These are phyloP conservation scores for Pampus argenteus DNA, from an alignment of 2,797 vertebrate species.

Conservation along the genomic window DNA sequence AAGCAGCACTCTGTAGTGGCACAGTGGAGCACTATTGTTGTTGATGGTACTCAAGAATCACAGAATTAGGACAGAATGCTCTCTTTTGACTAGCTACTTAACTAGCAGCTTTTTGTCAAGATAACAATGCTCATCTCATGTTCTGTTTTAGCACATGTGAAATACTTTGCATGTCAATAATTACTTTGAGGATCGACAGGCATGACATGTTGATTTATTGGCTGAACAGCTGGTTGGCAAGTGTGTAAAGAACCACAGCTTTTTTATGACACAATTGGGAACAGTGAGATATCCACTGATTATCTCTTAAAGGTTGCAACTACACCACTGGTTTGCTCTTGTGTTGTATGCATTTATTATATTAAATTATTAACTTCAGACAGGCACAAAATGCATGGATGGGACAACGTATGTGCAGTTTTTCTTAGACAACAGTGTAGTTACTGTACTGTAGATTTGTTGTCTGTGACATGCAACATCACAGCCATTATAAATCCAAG, in stretches of 20 bases:
- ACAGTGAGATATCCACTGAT: background rate
- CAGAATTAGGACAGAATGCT: background rate
- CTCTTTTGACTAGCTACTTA: background rate
- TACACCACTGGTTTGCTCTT: background rate
- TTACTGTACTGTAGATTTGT: background rate
- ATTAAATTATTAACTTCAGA: background rate
- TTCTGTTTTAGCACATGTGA: background rate
- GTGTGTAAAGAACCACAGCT: background rate
- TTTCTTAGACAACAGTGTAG: background rate
- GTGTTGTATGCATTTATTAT: background rate
- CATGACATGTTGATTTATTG: background rate
- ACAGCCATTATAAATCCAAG: constrained; percentile 16
- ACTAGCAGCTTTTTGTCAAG: background rate
- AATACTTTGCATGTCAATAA: background rate
- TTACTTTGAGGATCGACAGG: background rate
- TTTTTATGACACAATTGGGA: no score
- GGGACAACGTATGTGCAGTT: background rate
- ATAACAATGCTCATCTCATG: background rate
- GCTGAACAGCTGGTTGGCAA: background rate
- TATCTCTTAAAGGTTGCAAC: background rate
- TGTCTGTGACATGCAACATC: background rate
- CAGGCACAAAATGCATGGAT: background rate
- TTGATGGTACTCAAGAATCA: background rate
- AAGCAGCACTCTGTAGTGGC: background rate
- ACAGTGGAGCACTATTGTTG: background rate